These are phyloP conservation scores for Emys orbicularis DNA, from an alignment of 2,797 vertebrate species.

Conservation along the genomic window DNA sequence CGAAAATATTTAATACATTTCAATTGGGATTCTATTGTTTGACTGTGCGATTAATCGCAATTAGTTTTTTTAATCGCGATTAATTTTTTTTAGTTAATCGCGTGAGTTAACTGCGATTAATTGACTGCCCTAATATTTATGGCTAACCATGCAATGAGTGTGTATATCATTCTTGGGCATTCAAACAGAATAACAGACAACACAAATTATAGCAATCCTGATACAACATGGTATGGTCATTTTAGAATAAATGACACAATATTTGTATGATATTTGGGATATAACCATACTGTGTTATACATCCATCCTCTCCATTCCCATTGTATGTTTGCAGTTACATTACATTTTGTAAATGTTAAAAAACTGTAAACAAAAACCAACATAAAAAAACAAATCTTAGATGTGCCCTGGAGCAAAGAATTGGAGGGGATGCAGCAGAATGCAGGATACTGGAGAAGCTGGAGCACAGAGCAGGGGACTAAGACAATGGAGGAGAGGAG, in stretches of 20 bases:
- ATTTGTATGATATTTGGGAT: neutral
- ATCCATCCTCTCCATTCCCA: neutral
- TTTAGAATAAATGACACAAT: neutral
- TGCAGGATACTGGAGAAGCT: neutral
- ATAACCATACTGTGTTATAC: neutral
- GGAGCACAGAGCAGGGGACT: neutral
- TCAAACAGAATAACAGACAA: constrained; percentile 21
- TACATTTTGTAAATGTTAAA: neutral
- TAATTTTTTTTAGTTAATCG: too few species aligned
- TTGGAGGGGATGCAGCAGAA: neutral
- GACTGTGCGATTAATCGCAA: too few species aligned
- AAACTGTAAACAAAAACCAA: neutral
- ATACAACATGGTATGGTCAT: neutral
- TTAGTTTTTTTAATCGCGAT: too few species aligned
- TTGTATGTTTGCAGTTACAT: neutral
- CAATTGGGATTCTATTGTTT: too few species aligned
- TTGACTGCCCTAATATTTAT: constrained; percentile 1
- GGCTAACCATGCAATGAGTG: neutral
- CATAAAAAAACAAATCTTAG: neutral
- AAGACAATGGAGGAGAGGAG: neutral
- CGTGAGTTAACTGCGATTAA: too few species aligned
- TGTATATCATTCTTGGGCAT: constrained; percentile 11
- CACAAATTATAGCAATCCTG: neutral
- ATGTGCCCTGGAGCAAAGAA: neutral
- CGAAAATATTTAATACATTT: too few species aligned